These are phyloP conservation scores for Dolichopus griseipennis DNA, from an alignment of 2,888 invertebrate species.

Conservation along the genomic window DNA sequence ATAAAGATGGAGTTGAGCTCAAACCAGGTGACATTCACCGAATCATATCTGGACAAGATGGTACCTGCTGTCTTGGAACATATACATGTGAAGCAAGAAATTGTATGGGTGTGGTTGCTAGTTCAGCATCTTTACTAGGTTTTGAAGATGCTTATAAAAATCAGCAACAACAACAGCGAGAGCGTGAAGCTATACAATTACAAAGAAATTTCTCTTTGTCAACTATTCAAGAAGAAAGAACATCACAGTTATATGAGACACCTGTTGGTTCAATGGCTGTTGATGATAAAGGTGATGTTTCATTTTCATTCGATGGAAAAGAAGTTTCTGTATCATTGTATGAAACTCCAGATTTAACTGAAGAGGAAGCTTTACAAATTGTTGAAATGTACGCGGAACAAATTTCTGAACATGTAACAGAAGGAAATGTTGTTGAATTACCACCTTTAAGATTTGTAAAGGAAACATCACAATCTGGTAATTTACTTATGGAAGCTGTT, in stretches of 20 bases:
- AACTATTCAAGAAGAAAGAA: slow-evolving; percentile 83
- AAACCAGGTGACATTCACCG: slow-evolving; percentile 87
- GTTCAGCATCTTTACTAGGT: slow-evolving; percentile 78
- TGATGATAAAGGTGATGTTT: slow-evolving; percentile 77
- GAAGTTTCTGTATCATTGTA: slow-evolving; percentile 85
- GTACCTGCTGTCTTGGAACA: slow-evolving; percentile 80
- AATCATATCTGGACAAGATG: slow-evolving; percentile 83
- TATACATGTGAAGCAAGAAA: slow-evolving; percentile 86
- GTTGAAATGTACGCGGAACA: slow-evolving; percentile 93
- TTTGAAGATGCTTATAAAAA: slow-evolving; percentile 66
- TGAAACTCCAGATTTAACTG: slow-evolving; percentile 85
- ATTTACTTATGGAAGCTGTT: slow-evolving; percentile 82
- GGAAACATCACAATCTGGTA: slow-evolving; percentile 80
- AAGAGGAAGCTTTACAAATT: slow-evolving; percentile 84
- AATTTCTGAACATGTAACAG: slow-evolving; percentile 75
- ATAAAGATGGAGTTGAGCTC: slow-evolving; percentile 80
- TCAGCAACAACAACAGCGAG: slow-evolving; percentile 44
- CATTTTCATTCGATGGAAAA: slow-evolving; percentile 84
- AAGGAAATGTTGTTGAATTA: slow-evolving; percentile 76
- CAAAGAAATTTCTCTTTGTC: slow-evolving; percentile 76
- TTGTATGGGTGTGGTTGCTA: slow-evolving; percentile 83
- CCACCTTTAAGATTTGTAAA: slow-evolving; percentile 82
- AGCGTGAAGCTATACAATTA: slow-evolving; percentile 24
- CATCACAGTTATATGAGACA: slow-evolving; percentile 79
- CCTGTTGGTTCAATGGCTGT: slow-evolving; percentile 67